phyloP scores from a whole-genome alignment of 2,888 invertebrate species.

The Lepidochrysops patricia region DNA sequence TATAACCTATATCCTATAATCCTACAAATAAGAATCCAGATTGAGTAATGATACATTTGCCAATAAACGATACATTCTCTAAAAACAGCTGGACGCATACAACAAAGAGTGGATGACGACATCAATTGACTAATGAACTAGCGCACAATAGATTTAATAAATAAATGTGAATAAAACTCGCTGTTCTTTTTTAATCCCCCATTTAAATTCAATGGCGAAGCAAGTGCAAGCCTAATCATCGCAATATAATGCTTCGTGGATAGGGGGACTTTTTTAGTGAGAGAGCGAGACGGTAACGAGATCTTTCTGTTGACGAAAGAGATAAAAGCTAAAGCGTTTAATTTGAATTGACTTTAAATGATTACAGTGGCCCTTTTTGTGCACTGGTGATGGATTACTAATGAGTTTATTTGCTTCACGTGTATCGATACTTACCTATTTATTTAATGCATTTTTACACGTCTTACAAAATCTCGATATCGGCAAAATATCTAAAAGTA shows the following conservation, averaged over 20 bases:
- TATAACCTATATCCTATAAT: no score
- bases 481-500: no score
- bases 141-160: constrained; percentile 65
- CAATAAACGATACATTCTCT: neutral
- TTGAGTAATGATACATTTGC: neutral
- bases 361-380: constrained; percentile 61
- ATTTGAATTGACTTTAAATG: constrained; percentile 72
- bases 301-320: constrained; percentile 24
- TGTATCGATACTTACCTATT: constrained; percentile 11
- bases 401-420: constrained; percentile 36
- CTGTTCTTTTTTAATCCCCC: constrained; percentile 65
- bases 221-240: constrained; percentile 72
- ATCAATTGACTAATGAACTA: constrained; percentile 63
- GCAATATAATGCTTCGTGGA: constrained; percentile 70
- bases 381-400: constrained; percentile 65
- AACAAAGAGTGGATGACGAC: constrained; percentile 42
- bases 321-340: constrained; percentile 35
- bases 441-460: neutral
- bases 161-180: constrained; percentile 42
- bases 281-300: constrained; percentile 27
- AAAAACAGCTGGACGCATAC: constrained; percentile 1
- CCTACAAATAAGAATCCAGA: neutral
- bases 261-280: constrained; percentile 54
- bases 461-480: no score
- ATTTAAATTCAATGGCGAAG: constrained; percentile 71